Evolutionary conservation across 64 coral and sea anemone genomes (phyloP).

Genomic region (Orbicella faveolata): DNA sequence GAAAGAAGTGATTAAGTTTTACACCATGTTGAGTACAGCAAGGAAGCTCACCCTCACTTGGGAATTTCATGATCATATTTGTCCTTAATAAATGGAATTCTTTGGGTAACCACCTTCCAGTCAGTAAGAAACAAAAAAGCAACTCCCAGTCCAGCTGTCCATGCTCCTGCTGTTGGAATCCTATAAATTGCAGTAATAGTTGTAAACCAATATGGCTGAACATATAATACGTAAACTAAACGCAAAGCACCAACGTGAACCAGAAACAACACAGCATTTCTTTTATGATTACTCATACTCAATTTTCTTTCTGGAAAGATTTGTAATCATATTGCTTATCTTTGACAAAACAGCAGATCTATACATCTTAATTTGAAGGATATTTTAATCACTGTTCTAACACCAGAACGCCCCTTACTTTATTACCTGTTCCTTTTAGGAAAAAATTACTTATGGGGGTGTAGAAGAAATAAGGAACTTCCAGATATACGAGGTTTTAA

Average conservation of each 20-base stretch:
- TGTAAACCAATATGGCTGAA: not conserved
- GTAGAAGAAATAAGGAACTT: not conserved
- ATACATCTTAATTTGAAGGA: not conserved
- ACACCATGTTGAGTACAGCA: not conserved
- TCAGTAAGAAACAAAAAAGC: slow-evolving; percentile 57
- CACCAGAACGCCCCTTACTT: not conserved
- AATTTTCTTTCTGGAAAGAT: too few relatives aligned
- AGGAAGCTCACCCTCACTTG: slow-evolving; percentile 12
- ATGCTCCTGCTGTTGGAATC: slow-evolving; percentile 59
- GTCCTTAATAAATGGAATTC: slow-evolving; percentile 68
- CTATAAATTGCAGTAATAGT: slow-evolving; percentile 15
- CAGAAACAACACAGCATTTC: too few relatives aligned
- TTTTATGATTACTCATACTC: too few relatives aligned
- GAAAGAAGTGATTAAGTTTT: not conserved
- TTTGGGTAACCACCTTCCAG: slow-evolving; percentile 75
- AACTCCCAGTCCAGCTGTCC: slow-evolving; percentile 48
- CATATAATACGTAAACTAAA: too few relatives aligned
- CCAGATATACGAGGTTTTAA: not conserved
- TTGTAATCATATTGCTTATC: too few relatives aligned
- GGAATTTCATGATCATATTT: slow-evolving; percentile 85
- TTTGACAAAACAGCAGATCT: too few relatives aligned
- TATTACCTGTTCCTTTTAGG: not conserved
- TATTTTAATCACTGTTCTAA: not conserved
- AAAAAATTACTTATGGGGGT: not conserved
- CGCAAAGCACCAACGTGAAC: too few relatives aligned